Conservation (phyloP, 2,113 vertebrate genomes). For the Seriola rivoliana region DNA sequence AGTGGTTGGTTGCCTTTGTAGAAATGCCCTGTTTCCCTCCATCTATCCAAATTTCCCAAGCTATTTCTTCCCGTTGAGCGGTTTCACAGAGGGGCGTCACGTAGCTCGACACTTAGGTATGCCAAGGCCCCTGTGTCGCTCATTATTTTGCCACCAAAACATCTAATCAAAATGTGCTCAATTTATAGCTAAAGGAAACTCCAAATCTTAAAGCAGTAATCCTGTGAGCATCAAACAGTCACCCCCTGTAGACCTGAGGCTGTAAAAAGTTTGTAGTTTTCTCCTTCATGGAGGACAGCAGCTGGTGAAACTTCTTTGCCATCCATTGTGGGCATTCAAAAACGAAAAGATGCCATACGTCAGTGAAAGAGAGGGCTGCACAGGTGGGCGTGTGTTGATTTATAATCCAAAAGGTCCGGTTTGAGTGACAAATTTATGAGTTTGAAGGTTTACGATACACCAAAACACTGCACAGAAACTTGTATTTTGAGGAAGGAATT, state of each 20-base stretch:
- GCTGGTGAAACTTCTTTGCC: not conserved
- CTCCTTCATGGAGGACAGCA: not conserved
- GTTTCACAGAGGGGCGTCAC: constrained; percentile 41
- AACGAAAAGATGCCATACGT: not conserved
- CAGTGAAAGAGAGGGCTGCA: not conserved
- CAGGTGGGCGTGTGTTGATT: not conserved
- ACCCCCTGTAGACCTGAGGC: not conserved
- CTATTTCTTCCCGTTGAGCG: constrained; percentile 25
- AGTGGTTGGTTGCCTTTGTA: constrained; percentile 59
- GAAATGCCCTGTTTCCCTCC: constrained; percentile 37
- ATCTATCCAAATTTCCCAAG: constrained; percentile 43
- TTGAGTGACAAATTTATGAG: not conserved
- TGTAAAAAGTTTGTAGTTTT: constrained; percentile 10
- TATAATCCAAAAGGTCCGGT: not conserved
- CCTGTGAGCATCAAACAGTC: constrained; percentile 24
- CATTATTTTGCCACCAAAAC: constrained; percentile 40
- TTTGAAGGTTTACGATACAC: not conserved
- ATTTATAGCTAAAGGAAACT: constrained; percentile 41
- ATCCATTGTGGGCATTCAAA: not conserved
- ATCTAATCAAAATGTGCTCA: constrained; percentile 46
- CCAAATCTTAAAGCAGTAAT: constrained; percentile 35
- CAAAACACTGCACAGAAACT: not conserved
- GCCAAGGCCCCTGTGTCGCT: constrained; percentile 9
- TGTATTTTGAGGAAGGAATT: not conserved
- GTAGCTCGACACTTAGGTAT: constrained; percentile 28